phyloP scores from a whole-genome alignment of 2,797 vertebrate species.

The Epinephelus awoara region DNA sequence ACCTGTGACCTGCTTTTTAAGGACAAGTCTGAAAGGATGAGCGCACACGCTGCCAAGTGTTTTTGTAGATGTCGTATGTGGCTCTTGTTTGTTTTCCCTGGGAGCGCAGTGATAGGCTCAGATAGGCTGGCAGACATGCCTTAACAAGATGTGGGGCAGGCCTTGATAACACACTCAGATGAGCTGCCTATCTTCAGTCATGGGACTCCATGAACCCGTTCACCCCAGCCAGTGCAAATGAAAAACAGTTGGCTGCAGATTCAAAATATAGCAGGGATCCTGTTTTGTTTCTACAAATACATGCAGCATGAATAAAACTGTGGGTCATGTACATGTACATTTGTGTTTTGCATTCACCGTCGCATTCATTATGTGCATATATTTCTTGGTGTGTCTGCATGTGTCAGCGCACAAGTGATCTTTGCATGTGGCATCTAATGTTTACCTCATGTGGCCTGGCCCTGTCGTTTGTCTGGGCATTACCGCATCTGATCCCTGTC shows the following conservation, averaged over 20 bases:
- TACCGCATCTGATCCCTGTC: slow-evolving; percentile 59
- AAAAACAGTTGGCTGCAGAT: slow-evolving; percentile 66
- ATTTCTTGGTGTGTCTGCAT: slow-evolving; percentile 33
- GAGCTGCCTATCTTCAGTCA: slow-evolving; percentile 77
- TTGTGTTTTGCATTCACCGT: slow-evolving; percentile 22
- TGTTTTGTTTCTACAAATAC: slow-evolving; percentile 30
- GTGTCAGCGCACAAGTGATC: slow-evolving; percentile 27
- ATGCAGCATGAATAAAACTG: slow-evolving; percentile 2
- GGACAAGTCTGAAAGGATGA: slow-evolving; percentile 69
- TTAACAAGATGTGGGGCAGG: slow-evolving; percentile 79
- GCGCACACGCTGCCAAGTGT: slow-evolving; percentile 62
- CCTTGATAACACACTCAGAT: slow-evolving; percentile 74
- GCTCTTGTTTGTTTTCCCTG: slow-evolving; percentile 76
- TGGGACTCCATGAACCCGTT: slow-evolving; percentile 71
- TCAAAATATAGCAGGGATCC: slow-evolving; percentile 36
- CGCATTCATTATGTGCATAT: slow-evolving; percentile 23
- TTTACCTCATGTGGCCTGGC: slow-evolving; percentile 61
- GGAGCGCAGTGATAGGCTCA: slow-evolving; percentile 69
- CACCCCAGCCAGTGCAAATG: slow-evolving; percentile 66
- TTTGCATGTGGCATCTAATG: slow-evolving; percentile 52
- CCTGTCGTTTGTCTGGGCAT: slow-evolving; percentile 54
- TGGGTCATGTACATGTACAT: slow-evolving; percentile 4
- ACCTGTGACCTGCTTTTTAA: slow-evolving; percentile 77
- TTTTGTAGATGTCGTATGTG: slow-evolving; percentile 56
- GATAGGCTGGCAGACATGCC: slow-evolving; percentile 77